Percentiles rank a stretch among this genome's conserved stretches.
Conservation (phyloP, 2,797 vertebrate species). For the Pterois miles region DNA sequence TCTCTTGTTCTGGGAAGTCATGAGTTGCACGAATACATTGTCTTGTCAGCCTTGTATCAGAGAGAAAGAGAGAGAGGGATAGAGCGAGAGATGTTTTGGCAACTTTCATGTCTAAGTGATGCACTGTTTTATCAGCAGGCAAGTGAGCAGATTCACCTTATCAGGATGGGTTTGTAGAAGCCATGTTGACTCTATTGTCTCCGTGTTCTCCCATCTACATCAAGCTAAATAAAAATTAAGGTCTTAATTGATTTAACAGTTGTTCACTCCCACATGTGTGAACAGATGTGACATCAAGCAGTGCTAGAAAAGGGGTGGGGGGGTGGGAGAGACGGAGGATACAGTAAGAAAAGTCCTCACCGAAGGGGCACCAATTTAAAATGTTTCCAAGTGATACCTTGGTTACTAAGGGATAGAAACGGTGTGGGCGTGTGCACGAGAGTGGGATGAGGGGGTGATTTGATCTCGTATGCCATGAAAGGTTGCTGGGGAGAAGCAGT, state of each 20-base stretch:
- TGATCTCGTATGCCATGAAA: slow-evolving; percentile 65
- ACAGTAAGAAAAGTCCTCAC: slow-evolving; percentile 40
- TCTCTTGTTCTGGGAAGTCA: slow-evolving; percentile 23
- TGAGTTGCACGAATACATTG: slow-evolving; percentile 35
- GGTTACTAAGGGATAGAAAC: slow-evolving; percentile 54
- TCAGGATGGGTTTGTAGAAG: slow-evolving; percentile 45
- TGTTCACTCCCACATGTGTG: slow-evolving; percentile 61
- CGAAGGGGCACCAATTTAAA: slow-evolving; percentile 65
- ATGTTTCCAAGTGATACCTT: slow-evolving; percentile 55
- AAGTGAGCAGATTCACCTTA: slow-evolving; percentile 43
- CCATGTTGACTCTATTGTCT: slow-evolving; percentile 52
- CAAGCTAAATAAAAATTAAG: slow-evolving; percentile 49
- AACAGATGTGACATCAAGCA: slow-evolving; percentile 53
- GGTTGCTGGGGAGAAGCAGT: slow-evolving; percentile 60
- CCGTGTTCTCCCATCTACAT: slow-evolving; percentile 42
- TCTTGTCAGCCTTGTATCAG: slow-evolving; percentile 40
- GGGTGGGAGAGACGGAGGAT: slow-evolving; percentile 6
- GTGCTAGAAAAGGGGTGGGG: not conserved
- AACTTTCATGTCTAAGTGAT: slow-evolving; percentile 39
- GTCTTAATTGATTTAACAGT: slow-evolving; percentile 72
- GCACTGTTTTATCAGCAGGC: slow-evolving; percentile 52
- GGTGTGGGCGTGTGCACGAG: slow-evolving; percentile 45
- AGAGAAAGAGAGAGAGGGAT: not conserved
- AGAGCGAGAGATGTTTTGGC: not conserved
- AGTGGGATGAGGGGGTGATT: slow-evolving; percentile 39